Percentiles rank a stretch among this genome's conserved stretches.
These are phyloP conservation scores for Thripadectes ignobilis DNA, from an alignment of 2,797 vertebrate genomes.

Conservation along the genomic window DNA sequence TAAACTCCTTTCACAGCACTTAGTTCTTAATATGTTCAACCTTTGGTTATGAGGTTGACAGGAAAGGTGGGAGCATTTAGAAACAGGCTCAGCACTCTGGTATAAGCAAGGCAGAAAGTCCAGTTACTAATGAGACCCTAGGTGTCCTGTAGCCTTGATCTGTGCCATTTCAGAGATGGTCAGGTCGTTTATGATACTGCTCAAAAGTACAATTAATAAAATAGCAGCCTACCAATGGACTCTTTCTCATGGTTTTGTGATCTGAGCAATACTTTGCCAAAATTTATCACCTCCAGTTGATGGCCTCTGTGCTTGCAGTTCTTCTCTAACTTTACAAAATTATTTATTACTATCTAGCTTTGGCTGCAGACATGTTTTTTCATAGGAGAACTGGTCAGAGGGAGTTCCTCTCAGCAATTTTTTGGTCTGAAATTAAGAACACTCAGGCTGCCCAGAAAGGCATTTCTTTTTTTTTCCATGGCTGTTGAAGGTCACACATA, in stretches of 20 bases:
- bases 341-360: conserved; percentile 41
- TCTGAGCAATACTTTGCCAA: neutral
- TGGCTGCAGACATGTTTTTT: conserved; percentile 23
- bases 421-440: conserved; percentile 34
- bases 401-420: conserved; percentile 19
- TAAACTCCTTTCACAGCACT: neutral
- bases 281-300: neutral
- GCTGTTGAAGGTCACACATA: conserved; percentile 44
- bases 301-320: neutral
- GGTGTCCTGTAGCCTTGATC: neutral
- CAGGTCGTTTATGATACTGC: neutral
- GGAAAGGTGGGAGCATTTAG: neutral
- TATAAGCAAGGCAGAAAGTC: neutral
- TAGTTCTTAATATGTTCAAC: neutral
- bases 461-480: neutral
- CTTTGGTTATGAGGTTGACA: neutral
- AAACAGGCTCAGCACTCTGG: neutral
- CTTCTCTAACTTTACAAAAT: conserved; percentile 1
- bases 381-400: conserved; percentile 26
- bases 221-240: neutral
- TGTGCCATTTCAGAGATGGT: neutral
- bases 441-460: neutral
- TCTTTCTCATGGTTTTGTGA: neutral
- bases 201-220: neutral
- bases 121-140: neutral